phyloP scores from a whole-genome alignment of 2,888 invertebrate genomes.

The Catotricha subobsoleta region DNA sequence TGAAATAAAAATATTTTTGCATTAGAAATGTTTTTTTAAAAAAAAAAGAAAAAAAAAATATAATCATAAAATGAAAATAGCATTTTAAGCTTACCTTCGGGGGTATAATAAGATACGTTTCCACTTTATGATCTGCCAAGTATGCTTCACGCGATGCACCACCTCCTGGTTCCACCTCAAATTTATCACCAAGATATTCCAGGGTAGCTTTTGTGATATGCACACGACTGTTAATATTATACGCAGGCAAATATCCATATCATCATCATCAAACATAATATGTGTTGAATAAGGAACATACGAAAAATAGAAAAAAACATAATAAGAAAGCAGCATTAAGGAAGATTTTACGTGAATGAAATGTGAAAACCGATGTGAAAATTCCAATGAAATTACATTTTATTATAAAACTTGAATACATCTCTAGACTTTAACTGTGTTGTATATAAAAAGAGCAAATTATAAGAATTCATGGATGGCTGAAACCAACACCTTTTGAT shows the following conservation, averaged over 20 bases:
- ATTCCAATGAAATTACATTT: too few species aligned
- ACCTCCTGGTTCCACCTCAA: slow-evolving; percentile 72
- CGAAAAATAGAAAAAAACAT: neutral
- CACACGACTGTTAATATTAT: slow-evolving; percentile 57
- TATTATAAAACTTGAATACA: too few species aligned
- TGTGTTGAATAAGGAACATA: slow-evolving; percentile 1
- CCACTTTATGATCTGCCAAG: slow-evolving; percentile 73
- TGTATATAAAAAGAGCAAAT: too few species aligned
- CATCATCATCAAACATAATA: too few species aligned
- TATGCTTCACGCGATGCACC: slow-evolving; percentile 67
- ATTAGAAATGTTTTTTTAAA: neutral
- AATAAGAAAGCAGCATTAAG: neutral
- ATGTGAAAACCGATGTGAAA: too few species aligned
- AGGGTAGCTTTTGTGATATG: slow-evolving; percentile 76
- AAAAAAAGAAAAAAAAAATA: too few species aligned
- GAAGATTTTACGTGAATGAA: too few species aligned
- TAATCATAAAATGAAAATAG: neutral
- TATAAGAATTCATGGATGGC: too few species aligned
- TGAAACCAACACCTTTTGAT: too few species aligned
- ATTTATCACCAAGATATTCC: slow-evolving; percentile 59
- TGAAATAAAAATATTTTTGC: neutral
- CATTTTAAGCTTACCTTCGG: slow-evolving; percentile 42
- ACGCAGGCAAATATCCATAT: too few species aligned
- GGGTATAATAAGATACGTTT: slow-evolving; percentile 72
- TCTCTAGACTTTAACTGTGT: too few species aligned